These are phyloP conservation scores for Oreochromis spilurus DNA, from an alignment of 2,113 vertebrate species.

Conservation along the genomic window DNA sequence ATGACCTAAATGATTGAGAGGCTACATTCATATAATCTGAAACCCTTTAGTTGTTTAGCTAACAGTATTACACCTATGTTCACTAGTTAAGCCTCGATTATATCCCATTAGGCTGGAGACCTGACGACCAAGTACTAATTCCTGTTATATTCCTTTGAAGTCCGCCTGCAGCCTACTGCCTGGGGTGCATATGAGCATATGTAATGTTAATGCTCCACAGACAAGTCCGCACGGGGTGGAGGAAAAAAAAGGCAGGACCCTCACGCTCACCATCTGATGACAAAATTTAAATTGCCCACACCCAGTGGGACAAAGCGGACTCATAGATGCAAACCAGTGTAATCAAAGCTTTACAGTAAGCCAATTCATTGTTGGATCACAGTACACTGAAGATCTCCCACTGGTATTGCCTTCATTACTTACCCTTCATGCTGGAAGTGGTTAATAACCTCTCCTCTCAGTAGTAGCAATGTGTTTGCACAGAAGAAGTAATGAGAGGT, in stretches of 20 bases:
- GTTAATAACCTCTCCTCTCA: not conserved
- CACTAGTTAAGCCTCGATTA: not conserved
- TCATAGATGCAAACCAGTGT: not conserved
- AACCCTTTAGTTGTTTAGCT: not conserved
- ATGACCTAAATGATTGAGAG: not conserved
- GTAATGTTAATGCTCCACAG: not conserved
- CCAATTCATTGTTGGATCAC: not conserved
- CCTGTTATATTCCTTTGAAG: not conserved
- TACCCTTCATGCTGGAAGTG: not conserved
- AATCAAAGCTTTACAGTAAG: not conserved
- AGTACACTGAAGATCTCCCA: not conserved
- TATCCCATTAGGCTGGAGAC: not conserved
- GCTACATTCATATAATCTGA: not conserved
- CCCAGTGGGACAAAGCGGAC: not conserved
- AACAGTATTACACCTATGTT: not conserved
- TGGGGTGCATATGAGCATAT: not conserved
- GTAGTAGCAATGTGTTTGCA: not conserved
- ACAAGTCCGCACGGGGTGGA: not conserved
- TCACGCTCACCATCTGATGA: not conserved
- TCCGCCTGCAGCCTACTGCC: not conserved
- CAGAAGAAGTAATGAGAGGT: not conserved
- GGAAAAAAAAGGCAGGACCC: not conserved
- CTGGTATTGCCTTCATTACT: not conserved
- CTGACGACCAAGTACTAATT: not conserved
- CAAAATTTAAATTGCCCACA: not conserved